Evolutionary conservation across 1,140 invertebrate genomes (phyloP).

Genomic region (Harlomillsia oculata): DNA sequence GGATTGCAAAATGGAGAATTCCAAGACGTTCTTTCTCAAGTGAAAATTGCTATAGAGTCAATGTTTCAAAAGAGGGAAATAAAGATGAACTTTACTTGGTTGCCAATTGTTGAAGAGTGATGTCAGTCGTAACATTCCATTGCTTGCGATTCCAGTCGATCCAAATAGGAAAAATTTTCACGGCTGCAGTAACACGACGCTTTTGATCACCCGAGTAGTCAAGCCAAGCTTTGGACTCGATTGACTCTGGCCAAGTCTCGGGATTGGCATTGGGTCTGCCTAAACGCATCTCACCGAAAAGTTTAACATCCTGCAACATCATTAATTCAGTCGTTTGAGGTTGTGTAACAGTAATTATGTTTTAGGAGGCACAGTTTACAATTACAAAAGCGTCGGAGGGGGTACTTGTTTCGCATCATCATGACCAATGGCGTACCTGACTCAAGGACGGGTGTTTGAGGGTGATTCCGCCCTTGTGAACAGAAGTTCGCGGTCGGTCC

Average conservation of each 20-base stretch:
- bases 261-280: constrained; percentile 6
- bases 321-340: too few relatives aligned
- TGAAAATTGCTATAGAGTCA: background rate
- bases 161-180: constrained; percentile 9
- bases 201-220: constrained; percentile 28
- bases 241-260: constrained; percentile 5
- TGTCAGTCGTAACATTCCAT: constrained; percentile 26
- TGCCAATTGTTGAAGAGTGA: constrained; percentile 26
- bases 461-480: constrained; percentile 7
- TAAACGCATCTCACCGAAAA: constrained; percentile 3
- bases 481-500: background rate
- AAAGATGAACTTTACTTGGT: constrained; percentile 36
- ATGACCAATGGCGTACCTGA: constrained; percentile 16
- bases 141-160: background rate
- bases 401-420: too few relatives aligned
- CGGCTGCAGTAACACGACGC: constrained; percentile 15
- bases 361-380: too few relatives aligned
- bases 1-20: constrained; percentile 10
- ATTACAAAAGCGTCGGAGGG: too few relatives aligned
- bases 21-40: background rate
- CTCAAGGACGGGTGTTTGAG: constrained; percentile 26
- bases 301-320: too few relatives aligned
- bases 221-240: constrained; percentile 23
- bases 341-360: too few relatives aligned
- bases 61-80: constrained; percentile 15